A percentile compares a stretch with the other conserved stretches of the same genome.
Evolutionary conservation across 92 coral and sea anemone genomes (phyloP).

Genomic region (Epizoanthus scotinus): DNA sequence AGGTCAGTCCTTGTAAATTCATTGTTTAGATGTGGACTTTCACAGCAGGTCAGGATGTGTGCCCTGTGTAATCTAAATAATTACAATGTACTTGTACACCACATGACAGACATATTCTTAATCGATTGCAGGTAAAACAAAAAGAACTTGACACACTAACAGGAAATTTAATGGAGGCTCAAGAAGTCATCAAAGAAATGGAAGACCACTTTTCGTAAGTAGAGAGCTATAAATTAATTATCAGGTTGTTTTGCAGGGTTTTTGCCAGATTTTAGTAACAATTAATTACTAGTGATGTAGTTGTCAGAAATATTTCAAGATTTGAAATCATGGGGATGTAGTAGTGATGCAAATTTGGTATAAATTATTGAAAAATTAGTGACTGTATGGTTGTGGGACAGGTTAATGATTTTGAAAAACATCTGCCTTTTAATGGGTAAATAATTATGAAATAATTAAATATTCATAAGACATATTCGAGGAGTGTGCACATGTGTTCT

Average conservation of each 20-base stretch:
- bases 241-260: no score
- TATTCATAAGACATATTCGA: no score
- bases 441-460: no score
- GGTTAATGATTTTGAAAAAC: background rate
- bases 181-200: conserved; percentile 68
- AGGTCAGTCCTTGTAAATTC: conserved; percentile 40
- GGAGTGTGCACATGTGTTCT: no score
- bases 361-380: no score
- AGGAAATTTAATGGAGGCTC: conserved; percentile 65
- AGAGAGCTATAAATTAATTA: no score
- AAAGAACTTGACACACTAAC: conserved; percentile 63
- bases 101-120: background rate
- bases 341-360: background rate
- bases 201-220: conserved; percentile 92
- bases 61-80: no score
- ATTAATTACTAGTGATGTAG: no score
- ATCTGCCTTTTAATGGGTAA: background rate
- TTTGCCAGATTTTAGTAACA: no score
- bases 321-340: background rate
- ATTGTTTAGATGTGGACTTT: no score
- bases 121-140: conserved; percentile 69
- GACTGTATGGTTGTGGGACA: background rate
- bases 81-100: background rate
- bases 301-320: no score
- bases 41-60: no score